Evolutionary conservation across 2,888 invertebrate genomes (phyloP).

Genomic region (Dendrolimus pini): DNA sequence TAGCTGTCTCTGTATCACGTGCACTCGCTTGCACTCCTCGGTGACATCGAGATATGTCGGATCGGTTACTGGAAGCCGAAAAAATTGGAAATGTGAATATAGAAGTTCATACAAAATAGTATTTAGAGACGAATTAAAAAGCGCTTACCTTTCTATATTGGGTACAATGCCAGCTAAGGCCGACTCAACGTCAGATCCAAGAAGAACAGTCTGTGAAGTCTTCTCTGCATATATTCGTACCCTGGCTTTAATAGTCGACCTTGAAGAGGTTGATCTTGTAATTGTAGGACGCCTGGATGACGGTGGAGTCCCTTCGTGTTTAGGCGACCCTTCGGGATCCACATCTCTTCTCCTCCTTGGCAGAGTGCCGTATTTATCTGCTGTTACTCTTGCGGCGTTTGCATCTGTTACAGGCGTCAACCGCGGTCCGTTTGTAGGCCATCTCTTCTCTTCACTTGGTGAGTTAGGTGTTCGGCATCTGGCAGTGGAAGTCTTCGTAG

Average conservation of each 20-base stretch:
- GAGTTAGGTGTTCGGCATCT: constrained; percentile 78
- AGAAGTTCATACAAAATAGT: no score
- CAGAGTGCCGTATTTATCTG: constrained; percentile 87
- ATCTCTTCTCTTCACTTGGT: constrained; percentile 83
- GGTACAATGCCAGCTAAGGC: constrained; percentile 79
- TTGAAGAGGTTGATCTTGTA: constrained; percentile 54
- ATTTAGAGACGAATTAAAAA: no score
- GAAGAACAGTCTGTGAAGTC: constrained; percentile 85
- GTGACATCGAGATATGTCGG: constrained; percentile 67
- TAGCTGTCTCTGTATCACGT: constrained; percentile 79
- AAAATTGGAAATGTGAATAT: not conserved
- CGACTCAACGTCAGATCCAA: constrained; percentile 83
- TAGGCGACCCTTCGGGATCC: constrained; percentile 75
- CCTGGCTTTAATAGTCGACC: constrained; percentile 52
- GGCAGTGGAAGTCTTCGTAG: constrained; percentile 74
- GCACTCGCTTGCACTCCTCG: constrained; percentile 80
- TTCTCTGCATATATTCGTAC: constrained; percentile 89
- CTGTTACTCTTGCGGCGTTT: constrained; percentile 59
- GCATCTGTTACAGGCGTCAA: constrained; percentile 45
- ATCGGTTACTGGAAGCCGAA: constrained; percentile 1
- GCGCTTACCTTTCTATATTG: constrained; percentile 57
- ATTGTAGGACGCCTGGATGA: constrained; percentile 55
- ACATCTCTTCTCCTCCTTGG: constrained; percentile 84
- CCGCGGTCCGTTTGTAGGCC: constrained; percentile 77
- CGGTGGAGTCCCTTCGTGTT: constrained; percentile 53